Conservation (phyloP, 2,888 invertebrate genomes). For the Caenorhabditis sulstoni region DNA sequence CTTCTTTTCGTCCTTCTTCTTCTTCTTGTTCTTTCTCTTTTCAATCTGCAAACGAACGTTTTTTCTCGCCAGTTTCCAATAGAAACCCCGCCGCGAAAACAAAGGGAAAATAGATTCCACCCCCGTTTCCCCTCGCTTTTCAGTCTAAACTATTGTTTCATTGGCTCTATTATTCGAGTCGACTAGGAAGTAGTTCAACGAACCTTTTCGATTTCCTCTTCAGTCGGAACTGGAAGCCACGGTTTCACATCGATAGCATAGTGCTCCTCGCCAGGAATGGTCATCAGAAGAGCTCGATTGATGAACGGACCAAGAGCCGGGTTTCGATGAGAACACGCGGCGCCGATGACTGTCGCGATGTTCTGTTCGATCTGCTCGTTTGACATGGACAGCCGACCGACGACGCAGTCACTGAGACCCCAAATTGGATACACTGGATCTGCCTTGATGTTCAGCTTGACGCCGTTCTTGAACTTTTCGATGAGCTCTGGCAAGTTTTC, state of each 20-base stretch:
- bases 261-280: slow-evolving; percentile 72
- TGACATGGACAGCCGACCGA: slow-evolving; percentile 77
- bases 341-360: slow-evolving; percentile 71
- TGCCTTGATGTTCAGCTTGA: slow-evolving; percentile 73
- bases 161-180: too few relatives aligned
- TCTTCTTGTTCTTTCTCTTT: slow-evolving; percentile 74
- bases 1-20: slow-evolving; percentile 72
- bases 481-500: slow-evolving; percentile 74
- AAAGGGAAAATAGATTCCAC: neutral
- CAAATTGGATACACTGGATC: slow-evolving; percentile 77
- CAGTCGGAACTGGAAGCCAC: slow-evolving; percentile 76
- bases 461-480: slow-evolving; percentile 77
- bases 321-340: slow-evolving; percentile 75
- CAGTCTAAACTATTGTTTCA: too few relatives aligned
- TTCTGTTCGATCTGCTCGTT: slow-evolving; percentile 77
- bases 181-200: neutral
- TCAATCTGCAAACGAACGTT: slow-evolving; percentile 67
- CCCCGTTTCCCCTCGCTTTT: too few relatives aligned
- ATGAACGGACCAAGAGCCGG: slow-evolving; percentile 79
- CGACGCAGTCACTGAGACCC: slow-evolving; percentile 76
- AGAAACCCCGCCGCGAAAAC: neutral
- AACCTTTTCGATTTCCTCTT: slow-evolving; percentile 78
- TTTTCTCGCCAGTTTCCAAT: neutral
- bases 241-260: slow-evolving; percentile 73
- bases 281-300: slow-evolving; percentile 76